Base-by-base conservation (phyloP, 2,888 invertebrate species). In the Leptura quadrifasciata region DNA sequence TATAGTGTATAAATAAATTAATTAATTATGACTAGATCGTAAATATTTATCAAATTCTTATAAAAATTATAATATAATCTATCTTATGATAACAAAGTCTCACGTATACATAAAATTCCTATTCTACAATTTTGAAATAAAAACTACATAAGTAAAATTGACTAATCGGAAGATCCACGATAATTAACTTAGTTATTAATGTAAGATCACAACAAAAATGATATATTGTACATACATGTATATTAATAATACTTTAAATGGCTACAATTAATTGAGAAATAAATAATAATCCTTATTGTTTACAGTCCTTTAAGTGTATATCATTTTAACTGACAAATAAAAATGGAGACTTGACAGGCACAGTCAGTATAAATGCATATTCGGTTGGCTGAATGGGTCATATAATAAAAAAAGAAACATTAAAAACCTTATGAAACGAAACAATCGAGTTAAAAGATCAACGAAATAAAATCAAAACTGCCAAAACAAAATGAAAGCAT, bases 1-100 rank as follows among this genome's bases (percentile, higher is more conserved):
- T 74, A 63, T 68, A 57, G 8, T 67, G 35, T 55, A 52, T 61
- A 57, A 68, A 76, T 76, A 76, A 72, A 76, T 67, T 54, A 72
- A 76, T 67, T 54, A 76, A 65, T 72, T 69, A 72, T 76, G 76
- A 76, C 76, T 76, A 76, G 76, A 76, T 63, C 21, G 35, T 65
- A 64, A 71, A 55, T 35, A 47, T 69, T 54, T 71, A 65, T 65
- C 70, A 69, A 63, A 74, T 35, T 63, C 35, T 68, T 69, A 63
- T 61, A 74, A 74, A 74, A 39, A 58, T 58, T 74, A 67, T 52
- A 74, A 74, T 74, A 31, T 35, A 58, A 68, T 68, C 52, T 74
- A 61, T 54, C 24, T 18, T 31, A 65, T 24, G 17, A 39, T 54
- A 67, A 63, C 35, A 39, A 18, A 58, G 27, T 61, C 31, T 18